Base-by-base conservation (phyloP, 2,888 invertebrate genomes). In the Zaprionus bogoriensis region DNA sequence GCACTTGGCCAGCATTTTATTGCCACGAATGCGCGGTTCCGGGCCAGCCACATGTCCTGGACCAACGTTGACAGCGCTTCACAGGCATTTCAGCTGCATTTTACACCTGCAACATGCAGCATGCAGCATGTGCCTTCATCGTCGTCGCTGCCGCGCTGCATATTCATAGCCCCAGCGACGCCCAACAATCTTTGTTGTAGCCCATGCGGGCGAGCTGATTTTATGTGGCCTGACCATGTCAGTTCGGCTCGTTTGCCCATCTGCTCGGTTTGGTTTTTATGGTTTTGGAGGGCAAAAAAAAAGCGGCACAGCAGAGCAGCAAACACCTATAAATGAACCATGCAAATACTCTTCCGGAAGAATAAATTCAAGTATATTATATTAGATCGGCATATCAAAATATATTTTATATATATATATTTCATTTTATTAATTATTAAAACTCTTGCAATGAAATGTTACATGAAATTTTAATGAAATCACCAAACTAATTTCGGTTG, bases 91-190 rank as follows among this genome's bases (percentile, higher is more conserved):
- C 65, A 23, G 23, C 45, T 77, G 57, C 77, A 80, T 79, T 82
- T 82, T 79, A 75, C 79, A 82, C 79, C 82, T 80, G 80, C 77
- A n/a, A n/a, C n/a, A 70, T 77, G 75, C 65, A 70, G 77, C 63
- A 30, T 69, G 61, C 69, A 66, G 61, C 10, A 30, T 12, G n/a
- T 41, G 6, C 41, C n/a, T n/a, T 67, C 66, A 32, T 62, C 66
- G 76, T 71, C 66, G 51, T 46, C 62, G 58, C 67, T 54, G 64
- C 67, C 54, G 64, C 76, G 77, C 77, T 82, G 80, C 80, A 80
- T 80, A 80, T 80, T 82, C 80, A 80, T 80, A 75, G 45, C 60
- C 42, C 74, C 41, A 22, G 50, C 53, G 36, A 25, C 17, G 20
- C 22, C n/a, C 14, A 27, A 32, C 45, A 52, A 36, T 25, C 81